phyloP scores from a whole-genome alignment of 1,140 invertebrate species.

The Aphaenogaster floridana region DNA sequence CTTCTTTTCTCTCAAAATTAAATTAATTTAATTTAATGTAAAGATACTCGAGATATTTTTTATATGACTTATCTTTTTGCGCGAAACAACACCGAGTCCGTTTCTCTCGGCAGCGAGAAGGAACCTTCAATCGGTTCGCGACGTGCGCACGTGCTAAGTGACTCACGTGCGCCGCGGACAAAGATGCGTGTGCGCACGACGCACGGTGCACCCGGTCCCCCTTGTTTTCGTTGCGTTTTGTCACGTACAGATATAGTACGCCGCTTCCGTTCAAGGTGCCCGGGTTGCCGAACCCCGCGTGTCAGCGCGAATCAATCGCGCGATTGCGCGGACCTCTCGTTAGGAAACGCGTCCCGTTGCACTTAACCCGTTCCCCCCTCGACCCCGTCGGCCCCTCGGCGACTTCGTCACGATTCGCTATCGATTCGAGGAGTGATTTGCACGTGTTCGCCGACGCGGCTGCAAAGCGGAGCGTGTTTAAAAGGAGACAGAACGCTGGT shows the following conservation, averaged over 20 bases:
- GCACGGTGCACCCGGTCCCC: neutral
- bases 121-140: neutral
- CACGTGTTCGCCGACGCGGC: neutral
- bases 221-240: neutral
- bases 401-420: neutral
- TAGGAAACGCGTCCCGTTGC: neutral
- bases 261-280: neutral
- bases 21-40: neutral
- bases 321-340: neutral
- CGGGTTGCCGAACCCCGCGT: neutral
- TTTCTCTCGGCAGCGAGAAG: neutral
- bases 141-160: conserved; percentile 37
- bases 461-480: neutral
- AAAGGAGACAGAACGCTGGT: neutral
- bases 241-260: conserved; percentile 22
- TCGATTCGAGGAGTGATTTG: neutral
- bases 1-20: neutral
- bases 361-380: neutral
- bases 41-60: neutral
- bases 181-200: neutral
- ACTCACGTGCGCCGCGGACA: conserved; percentile 43
- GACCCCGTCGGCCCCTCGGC: neutral
- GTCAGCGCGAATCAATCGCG: conserved; percentile 13
- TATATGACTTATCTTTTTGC: no score
- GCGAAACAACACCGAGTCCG: neutral